Evolutionary conservation across 2,113 vertebrate genomes (phyloP), one percentile per base, ranked within the genome.

Genomic region (Sapajus apella): DNA sequence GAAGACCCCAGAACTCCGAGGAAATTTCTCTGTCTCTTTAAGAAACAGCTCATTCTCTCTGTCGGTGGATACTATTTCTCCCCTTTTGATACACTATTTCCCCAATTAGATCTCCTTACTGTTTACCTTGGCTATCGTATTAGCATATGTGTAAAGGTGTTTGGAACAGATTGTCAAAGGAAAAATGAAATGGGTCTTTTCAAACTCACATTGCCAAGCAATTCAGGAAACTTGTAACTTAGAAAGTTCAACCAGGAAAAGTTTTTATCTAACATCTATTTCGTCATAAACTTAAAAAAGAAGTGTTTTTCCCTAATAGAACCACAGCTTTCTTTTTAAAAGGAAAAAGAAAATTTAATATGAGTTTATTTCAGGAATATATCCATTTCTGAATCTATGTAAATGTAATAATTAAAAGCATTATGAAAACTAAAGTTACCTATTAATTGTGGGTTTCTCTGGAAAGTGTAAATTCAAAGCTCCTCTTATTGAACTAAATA

Each of bases 401-500:
- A 52, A 83, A 7, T 73, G 3, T 86, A 87, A 58, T 85, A 55
- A 92, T 30, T 58, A 87, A 68, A 90, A 97, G 16, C 66, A 87
- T 45, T 56, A 68, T 6, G 21, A 82, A 96, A 85, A 73, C n/a
- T 8, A 9, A 86, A 66, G 37, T 45, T 18, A 55, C 11, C 73
- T 56, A 37, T 37, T 45, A 30, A 84, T 17, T 91, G 25, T 56
- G 85, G 8, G 21, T 81, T 91, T 86, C 81, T 43, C 64, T 80
- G 45, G 68, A 68, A 94, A 93, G 77, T 6, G 23, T 47, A 87
- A 89, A 96, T 77, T 70, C 64, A 82, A 97, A 66, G 58, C 7
- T 92, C 68, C 25, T 30, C 47, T 68, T 84, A 93, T 0, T 35
- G 30, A 90, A 88, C 76, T 84, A 81, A 91, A n/a, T 13, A 82